These are phyloP conservation scores for Nomada hirtipes DNA, from an alignment of 2,888 invertebrate genomes.

Conservation along the genomic window DNA sequence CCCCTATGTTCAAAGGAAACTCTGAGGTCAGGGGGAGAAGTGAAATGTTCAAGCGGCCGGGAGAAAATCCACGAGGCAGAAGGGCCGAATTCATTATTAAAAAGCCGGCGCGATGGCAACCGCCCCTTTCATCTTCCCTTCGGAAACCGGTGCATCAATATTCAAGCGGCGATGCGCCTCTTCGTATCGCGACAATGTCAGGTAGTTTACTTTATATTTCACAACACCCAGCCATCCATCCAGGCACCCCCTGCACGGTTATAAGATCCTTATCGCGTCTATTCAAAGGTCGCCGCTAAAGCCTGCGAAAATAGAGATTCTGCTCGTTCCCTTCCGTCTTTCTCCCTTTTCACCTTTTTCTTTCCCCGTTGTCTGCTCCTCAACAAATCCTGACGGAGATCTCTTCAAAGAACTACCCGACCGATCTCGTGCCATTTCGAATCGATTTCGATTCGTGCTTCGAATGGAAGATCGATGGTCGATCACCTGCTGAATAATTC, in stretches of 20 bases:
- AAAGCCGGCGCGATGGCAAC: constrained; percentile 32
- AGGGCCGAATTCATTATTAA: constrained; percentile 62
- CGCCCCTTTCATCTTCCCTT: constrained; percentile 53
- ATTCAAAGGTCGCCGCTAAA: constrained; percentile 69
- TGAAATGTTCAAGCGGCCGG: constrained; percentile 4
- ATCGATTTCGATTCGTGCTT: constrained; percentile 40
- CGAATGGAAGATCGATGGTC: constrained; percentile 33
- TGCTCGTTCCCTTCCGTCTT: constrained; percentile 43
- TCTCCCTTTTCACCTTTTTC: neutral
- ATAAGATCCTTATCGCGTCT: constrained; percentile 77
- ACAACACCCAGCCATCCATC: constrained; percentile 72
- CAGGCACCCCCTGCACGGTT: constrained; percentile 47
- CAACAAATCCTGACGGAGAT: constrained; percentile 24
- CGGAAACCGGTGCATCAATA: constrained; percentile 70
- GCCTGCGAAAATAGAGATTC: constrained; percentile 77
- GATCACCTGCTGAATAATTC: too few species aligned
- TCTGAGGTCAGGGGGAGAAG: neutral
- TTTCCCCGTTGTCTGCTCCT: constrained; percentile 1
- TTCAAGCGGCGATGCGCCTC: constrained; percentile 70
- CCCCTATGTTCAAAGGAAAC: constrained; percentile 14
- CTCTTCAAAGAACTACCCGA: constrained; percentile 29
- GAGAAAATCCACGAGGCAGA: constrained; percentile 45
- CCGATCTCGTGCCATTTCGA: constrained; percentile 20
- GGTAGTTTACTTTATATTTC: constrained; percentile 79
- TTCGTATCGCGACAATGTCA: constrained; percentile 73